These are phyloP conservation scores for Pseudobourletiella spinata DNA, from an alignment of 1,140 invertebrate species.

Conservation along the genomic window DNA sequence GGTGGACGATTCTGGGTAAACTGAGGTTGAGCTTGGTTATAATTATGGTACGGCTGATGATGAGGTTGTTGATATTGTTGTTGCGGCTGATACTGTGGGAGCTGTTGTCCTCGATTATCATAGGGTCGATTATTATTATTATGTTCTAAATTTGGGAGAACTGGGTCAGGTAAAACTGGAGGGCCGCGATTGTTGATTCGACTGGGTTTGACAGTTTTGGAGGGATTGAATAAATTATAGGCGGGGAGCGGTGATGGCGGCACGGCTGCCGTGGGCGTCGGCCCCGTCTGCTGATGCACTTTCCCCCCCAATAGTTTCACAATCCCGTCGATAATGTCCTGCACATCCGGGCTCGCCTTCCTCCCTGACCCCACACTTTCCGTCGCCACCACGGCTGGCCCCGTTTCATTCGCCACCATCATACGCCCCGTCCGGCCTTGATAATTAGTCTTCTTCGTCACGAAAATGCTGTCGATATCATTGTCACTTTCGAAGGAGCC, in stretches of 20 bases:
- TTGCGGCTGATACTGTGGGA: slow-evolving; percentile 3
- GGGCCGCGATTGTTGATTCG: slow-evolving; percentile 84
- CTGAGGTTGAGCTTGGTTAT: slow-evolving; percentile 3
- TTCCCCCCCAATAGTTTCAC: slow-evolving; percentile 81
- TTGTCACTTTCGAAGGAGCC: background rate
- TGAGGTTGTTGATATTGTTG: slow-evolving; percentile 2
- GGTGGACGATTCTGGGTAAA: background rate
- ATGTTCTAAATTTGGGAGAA: no score
- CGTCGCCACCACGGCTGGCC: background rate
- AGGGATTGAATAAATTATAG: slow-evolving; percentile 35
- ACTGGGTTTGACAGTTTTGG: slow-evolving; percentile 45
- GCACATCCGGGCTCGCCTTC: slow-evolving; percentile 63
- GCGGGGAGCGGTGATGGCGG: slow-evolving; percentile 40
- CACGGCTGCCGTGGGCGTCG: slow-evolving; percentile 40
- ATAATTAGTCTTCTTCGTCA: background rate
- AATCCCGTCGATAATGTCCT: slow-evolving; percentile 82
- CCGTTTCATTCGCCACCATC: background rate
- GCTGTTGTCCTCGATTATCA: background rate
- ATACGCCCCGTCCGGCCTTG: background rate
- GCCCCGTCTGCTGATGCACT: slow-evolving; percentile 48
- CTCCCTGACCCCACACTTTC: slow-evolving; percentile 38
- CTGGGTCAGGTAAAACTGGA: slow-evolving; percentile 50
- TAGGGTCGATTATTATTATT: background rate
- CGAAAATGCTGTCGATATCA: slow-evolving; percentile 1
- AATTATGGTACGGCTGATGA: no score